Percentiles rank a stretch among this genome's conserved stretches.
Evolutionary conservation across 2,113 vertebrate species (phyloP).

Genomic region (Perca fluviatilis): DNA sequence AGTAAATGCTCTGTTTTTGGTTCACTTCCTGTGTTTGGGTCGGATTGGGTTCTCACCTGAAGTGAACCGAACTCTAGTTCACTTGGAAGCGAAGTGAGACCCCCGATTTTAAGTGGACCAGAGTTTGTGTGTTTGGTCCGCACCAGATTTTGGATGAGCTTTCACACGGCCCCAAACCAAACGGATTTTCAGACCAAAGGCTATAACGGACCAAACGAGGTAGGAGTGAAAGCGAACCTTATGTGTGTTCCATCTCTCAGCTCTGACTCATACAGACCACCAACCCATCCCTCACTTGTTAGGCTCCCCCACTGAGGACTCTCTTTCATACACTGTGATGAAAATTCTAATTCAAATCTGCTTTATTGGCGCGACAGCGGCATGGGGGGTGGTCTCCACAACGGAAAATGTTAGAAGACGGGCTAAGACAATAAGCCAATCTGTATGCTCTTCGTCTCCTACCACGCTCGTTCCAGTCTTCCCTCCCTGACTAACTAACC

Average conservation of each 20-base stretch:
- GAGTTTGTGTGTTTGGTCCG: too few relatives aligned
- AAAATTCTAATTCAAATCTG: slow-evolving; percentile 77
- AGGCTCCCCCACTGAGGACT: slow-evolving; percentile 16
- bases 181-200: too few relatives aligned
- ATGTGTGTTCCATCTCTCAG: slow-evolving; percentile 1
- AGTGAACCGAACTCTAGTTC: too few relatives aligned
- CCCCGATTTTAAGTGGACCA: too few relatives aligned
- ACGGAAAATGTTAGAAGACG: slow-evolving; percentile 64
- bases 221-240: too few relatives aligned
- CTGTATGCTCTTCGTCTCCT: slow-evolving; percentile 50
- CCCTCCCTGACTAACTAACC: slow-evolving; percentile 29
- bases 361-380: slow-evolving; percentile 67
- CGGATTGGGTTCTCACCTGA: too few relatives aligned
- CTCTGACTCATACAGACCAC: slow-evolving; percentile 41
- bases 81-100: too few relatives aligned
- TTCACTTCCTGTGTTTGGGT: too few relatives aligned
- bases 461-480: slow-evolving; percentile 22
- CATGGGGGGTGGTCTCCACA: slow-evolving; percentile 53
- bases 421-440: slow-evolving; percentile 76
- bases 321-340: slow-evolving; percentile 48
- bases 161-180: too few relatives aligned
- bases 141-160: too few relatives aligned
- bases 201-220: too few relatives aligned
- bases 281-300: not conserved
- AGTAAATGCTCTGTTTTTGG: too few relatives aligned